Conservation (phyloP, 2,113 vertebrate species). For the Phaethon lepturus region DNA sequence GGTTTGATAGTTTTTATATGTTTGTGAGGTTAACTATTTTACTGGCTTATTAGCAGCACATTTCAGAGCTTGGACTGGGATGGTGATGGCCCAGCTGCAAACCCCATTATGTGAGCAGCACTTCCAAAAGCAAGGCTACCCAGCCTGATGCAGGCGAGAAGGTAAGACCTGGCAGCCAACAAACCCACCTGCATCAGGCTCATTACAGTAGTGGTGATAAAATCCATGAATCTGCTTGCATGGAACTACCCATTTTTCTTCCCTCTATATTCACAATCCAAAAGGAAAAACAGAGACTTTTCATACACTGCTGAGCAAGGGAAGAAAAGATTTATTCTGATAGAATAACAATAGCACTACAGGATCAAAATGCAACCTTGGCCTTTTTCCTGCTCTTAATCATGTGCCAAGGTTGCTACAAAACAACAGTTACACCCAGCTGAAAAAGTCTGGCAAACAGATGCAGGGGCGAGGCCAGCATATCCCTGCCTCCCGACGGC, state of each 20-base stretch:
- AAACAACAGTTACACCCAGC: background rate
- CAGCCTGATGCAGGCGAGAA: fast-evolving
- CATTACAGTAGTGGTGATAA: background rate
- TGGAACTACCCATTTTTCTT: background rate
- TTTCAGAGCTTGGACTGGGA: background rate
- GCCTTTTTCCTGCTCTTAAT: background rate
- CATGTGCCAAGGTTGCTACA: background rate
- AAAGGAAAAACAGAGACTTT: background rate
- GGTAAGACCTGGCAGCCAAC: background rate
- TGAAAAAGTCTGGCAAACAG: background rate
- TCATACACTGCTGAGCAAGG: background rate
- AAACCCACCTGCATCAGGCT: background rate
- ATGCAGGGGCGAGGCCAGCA: background rate
- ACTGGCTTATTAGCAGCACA: background rate
- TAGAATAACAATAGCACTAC: background rate
- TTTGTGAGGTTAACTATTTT: background rate
- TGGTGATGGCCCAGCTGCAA: background rate
- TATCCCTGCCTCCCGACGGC: background rate
- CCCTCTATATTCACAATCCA: background rate
- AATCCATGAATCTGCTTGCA: background rate
- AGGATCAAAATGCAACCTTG: background rate
- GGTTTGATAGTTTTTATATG: background rate
- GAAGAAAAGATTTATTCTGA: background rate
- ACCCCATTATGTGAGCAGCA: background rate
- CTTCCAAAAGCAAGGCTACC: background rate